Evolutionary conservation across 2,888 invertebrate species (phyloP).

Genomic region (Epiperipatus broadwayi): DNA sequence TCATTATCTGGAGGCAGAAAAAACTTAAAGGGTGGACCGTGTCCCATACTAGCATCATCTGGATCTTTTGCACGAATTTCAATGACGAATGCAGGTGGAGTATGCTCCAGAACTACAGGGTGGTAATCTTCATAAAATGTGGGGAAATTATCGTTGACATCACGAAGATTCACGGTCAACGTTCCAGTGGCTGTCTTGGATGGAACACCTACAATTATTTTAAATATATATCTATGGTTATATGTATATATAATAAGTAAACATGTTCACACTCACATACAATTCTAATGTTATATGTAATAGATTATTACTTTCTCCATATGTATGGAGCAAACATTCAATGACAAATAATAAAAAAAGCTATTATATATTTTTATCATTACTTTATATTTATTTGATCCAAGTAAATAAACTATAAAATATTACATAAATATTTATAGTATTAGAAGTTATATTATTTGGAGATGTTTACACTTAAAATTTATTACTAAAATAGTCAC

Average conservation of each 20-base stretch:
- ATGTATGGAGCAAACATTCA: too few relatives aligned
- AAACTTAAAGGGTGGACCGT: slow-evolving; percentile 91
- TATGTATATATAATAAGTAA: neutral
- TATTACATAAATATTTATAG: too few relatives aligned
- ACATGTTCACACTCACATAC: neutral
- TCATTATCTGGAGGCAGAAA: slow-evolving; percentile 78
- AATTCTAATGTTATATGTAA: neutral
- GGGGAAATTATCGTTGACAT: slow-evolving; percentile 87
- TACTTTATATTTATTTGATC: too few relatives aligned
- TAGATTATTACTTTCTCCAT: too few relatives aligned
- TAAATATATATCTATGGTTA: neutral
- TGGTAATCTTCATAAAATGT: too few relatives aligned
- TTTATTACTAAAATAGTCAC: too few relatives aligned
- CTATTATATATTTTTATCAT: too few relatives aligned
- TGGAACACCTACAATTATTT: slow-evolving; percentile 39
- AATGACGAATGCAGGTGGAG: slow-evolving; percentile 71
- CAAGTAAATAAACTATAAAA: too few relatives aligned
- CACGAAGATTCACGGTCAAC: slow-evolving; percentile 77
- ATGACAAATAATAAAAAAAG: too few relatives aligned
- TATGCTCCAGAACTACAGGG: slow-evolving; percentile 79
- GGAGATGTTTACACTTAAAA: too few relatives aligned
- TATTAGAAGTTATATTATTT: too few relatives aligned
- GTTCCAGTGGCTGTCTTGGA: slow-evolving; percentile 85
- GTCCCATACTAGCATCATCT: slow-evolving; percentile 77
- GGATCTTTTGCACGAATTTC: slow-evolving; percentile 83